Conservation (phyloP, 2,797 vertebrate species). For the Pantherophis alleghaniensis region DNA sequence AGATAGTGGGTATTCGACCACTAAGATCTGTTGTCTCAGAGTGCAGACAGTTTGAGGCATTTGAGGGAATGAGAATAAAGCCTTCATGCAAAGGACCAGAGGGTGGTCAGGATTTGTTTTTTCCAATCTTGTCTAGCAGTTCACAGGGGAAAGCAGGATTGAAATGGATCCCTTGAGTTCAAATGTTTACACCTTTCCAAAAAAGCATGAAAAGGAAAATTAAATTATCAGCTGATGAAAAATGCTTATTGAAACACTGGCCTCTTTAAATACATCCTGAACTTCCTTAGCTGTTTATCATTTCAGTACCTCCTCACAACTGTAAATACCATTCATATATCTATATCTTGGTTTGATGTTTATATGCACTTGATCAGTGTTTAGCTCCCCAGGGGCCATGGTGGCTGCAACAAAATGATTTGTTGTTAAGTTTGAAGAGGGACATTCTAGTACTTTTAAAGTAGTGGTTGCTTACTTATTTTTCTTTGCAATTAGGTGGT, state of each 20-base stretch:
- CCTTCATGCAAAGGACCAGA: not conserved
- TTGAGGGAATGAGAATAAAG: not conserved
- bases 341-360: not conserved
- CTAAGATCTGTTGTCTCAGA: not conserved
- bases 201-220: not conserved
- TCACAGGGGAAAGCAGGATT: not conserved
- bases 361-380: not conserved
- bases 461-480: not conserved
- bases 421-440: not conserved
- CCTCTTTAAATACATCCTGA: not conserved
- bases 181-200: not conserved
- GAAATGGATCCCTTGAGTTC: not conserved
- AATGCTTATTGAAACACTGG: not conserved
- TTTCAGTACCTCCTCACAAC: no score
- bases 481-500: slow-evolving; percentile 82
- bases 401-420: not conserved
- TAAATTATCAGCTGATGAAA: not conserved
- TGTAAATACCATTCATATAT: not conserved
- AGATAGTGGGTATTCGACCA: not conserved
- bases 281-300: not conserved
- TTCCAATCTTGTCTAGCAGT: not conserved
- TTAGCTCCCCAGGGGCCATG: not conserved
- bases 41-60: not conserved
- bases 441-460: not conserved
- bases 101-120: not conserved